Evolutionary conservation across 2,888 invertebrate genomes (phyloP), one percentile per base, ranked within the genome.

Genomic region (Tipula confusa): DNA sequence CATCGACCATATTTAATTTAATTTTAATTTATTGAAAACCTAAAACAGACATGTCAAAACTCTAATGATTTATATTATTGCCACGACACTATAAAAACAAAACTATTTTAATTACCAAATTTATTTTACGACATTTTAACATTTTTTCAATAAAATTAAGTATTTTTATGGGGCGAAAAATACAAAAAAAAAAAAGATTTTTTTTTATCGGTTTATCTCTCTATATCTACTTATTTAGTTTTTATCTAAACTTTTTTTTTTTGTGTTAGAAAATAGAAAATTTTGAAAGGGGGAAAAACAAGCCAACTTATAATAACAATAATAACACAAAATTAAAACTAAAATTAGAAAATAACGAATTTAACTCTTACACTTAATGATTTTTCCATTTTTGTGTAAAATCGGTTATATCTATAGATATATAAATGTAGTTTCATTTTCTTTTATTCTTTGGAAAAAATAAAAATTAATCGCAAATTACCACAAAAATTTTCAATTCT

Each of bases 51-150:
- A 64, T 64, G 64, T 64, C 64, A 64, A 64, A 64, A 64, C 24
- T 64, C 0, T 64, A 64, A 64, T 64, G 64, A 64, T 64, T 64
- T 64, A 64, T 64, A 24, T 11, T 24, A 18, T n/a, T n/a, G n/a
- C 64, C 64, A 64, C 24, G 64, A 64, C 24, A 24, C 18, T 24
- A 64, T 64, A 64, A 64, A 64, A 24, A 64, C 64, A 64, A 64
- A 64, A 64, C 64, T 64, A 64, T 64, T 64, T 64, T 64, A 64
- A 64, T 64, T 64, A 64, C 64, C 64, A 64, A 64, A 64, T 64
- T 64, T 64, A 64, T 64, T 24, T 64, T 64, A 64, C 64, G 64
- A 64, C 64, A 64, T 64, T 64, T 64, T 24, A 64, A 64, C 64
- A 64, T 64, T 64, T 64, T 64, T 64, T 24, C 64, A 64, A 64